phyloP scores from a whole-genome alignment of 1,140 invertebrate genomes.

The Heterodera schachtii region DNA sequence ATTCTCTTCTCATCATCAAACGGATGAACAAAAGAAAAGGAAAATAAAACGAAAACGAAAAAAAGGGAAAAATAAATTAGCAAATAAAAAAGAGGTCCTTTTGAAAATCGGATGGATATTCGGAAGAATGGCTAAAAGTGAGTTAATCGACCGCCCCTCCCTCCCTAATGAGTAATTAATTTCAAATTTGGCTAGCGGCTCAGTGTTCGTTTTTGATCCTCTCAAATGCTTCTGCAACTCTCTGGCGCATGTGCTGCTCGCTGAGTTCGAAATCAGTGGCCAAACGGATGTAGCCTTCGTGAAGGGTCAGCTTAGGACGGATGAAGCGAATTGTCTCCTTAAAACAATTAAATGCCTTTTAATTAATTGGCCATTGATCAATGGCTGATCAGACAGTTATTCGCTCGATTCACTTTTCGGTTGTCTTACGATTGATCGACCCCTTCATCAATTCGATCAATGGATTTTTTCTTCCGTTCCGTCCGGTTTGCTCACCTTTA shows the following conservation, averaged over 20 bases:
- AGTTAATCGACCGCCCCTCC: too few relatives aligned
- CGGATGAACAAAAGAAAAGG: not conserved
- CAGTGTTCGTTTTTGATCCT: conserved; percentile 45
- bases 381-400: too few relatives aligned
- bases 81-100: not conserved
- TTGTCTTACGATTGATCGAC: too few relatives aligned
- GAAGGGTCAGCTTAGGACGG: conserved; percentile 53
- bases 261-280: conserved; percentile 59
- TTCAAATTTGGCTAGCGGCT: not conserved
- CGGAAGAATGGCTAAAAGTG: too few relatives aligned
- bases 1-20: not conserved
- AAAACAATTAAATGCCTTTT: not conserved
- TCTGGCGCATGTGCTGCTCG: conserved; percentile 50
- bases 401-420: too few relatives aligned
- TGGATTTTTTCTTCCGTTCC: too few relatives aligned
- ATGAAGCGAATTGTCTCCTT: conserved; percentile 62
- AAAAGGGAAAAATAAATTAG: not conserved
- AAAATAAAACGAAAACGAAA: not conserved
- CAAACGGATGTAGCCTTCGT: conserved; percentile 60
- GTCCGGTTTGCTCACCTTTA: conserved; percentile 43
- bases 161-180: too few relatives aligned
- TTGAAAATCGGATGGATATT: not conserved
- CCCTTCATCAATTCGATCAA: too few relatives aligned
- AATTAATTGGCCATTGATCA: too few relatives aligned
- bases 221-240: conserved; percentile 59